These are phyloP conservation scores for cat (Felis catus) DNA, from an alignment of 2,113 vertebrate genomes.

Conservation along the genomic window DNA sequence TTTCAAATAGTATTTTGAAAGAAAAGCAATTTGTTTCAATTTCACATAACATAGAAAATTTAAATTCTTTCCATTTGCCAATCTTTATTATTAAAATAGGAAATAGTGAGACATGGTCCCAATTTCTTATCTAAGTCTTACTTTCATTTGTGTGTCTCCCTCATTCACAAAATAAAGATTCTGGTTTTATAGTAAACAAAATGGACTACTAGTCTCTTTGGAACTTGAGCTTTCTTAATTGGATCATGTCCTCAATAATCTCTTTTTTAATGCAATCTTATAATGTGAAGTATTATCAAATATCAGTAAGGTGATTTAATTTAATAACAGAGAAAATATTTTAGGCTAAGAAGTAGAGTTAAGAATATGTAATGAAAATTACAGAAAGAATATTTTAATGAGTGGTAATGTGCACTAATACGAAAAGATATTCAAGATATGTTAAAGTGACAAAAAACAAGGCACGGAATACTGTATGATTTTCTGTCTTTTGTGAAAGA, in stretches of 20 bases:
- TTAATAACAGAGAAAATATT: neutral
- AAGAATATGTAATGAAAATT: neutral
- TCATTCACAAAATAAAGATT: neutral
- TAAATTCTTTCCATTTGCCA: neutral
- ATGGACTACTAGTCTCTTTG: neutral
- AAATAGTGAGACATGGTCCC: neutral
- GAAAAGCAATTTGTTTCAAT: neutral
- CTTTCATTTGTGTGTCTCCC: neutral
- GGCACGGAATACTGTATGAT: neutral
- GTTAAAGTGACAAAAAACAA: conserved; percentile 10
- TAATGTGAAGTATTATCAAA: neutral
- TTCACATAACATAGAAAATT: neutral
- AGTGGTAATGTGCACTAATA: neutral
- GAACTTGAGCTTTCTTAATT: neutral
- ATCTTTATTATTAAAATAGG: neutral
- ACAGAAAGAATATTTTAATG: neutral
- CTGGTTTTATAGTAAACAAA: neutral
- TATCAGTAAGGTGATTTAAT: neutral
- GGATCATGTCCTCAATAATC: neutral
- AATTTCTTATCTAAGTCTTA: neutral
- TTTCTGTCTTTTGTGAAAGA: neutral
- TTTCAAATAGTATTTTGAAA: neutral
- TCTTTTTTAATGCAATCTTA: neutral
- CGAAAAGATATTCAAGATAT: neutral
- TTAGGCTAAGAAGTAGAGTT: neutral